Conservation (phyloP, 2,797 vertebrate genomes). For the Xiphophorus birchmanni region DNA sequence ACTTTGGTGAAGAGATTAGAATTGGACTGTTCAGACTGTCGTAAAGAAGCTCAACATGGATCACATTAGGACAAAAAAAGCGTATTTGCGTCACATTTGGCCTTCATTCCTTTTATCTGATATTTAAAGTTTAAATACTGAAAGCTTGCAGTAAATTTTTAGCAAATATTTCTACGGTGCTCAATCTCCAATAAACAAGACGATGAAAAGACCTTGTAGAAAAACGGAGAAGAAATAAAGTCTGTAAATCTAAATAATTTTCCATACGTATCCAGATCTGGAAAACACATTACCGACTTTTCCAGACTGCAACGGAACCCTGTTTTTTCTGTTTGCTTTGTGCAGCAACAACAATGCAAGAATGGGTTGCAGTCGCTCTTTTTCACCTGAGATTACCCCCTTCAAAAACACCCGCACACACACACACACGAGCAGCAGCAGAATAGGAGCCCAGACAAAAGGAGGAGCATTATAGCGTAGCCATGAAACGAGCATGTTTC, state of each 20-base stretch:
- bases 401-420: conserved; percentile 31
- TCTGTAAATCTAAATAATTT: neutral
- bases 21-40: too few species aligned
- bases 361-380: conserved; percentile 11
- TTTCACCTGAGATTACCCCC: conserved; percentile 56
- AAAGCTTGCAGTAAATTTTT: neutral
- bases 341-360: conserved; percentile 29
- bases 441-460: conserved; percentile 41
- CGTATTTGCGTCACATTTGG: too few species aligned
- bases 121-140: neutral
- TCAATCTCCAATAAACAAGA: neutral
- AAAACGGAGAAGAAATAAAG: neutral
- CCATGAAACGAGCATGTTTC: conserved; percentile 13
- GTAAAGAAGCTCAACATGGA: too few species aligned
- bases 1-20: too few species aligned
- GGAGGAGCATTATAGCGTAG: conserved; percentile 25
- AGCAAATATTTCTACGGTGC: neutral
- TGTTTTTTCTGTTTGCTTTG: neutral
- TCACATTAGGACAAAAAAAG: too few species aligned
- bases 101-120: neutral
- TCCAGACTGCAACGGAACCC: neutral
- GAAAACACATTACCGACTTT: neutral
- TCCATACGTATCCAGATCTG: neutral
- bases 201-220: neutral
- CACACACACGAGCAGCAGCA: conserved; percentile 32